Base-by-base conservation (phyloP, 2,113 vertebrate species). In the Datnioides undecimradiatus region DNA sequence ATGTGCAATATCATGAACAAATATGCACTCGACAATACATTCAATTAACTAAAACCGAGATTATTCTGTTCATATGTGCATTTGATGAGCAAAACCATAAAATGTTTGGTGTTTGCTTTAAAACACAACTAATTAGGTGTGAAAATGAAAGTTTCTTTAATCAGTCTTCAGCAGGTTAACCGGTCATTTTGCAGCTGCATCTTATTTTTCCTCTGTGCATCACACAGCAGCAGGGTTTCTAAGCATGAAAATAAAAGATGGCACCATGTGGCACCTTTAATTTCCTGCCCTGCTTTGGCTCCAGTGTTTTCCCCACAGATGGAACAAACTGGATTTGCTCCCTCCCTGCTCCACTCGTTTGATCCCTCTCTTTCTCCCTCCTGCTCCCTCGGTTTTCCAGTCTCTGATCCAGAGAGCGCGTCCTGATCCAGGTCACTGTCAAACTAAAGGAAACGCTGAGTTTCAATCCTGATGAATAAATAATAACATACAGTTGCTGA, bases 401-500 rank as follows among this genome's bases (percentile, higher is more conserved):
- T 72, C 19, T 80, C 51, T 45, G 79, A 71, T 70, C 74, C 82
- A 54, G 25, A 76, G 78, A 52, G 51, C 29, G 51, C 29, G 29
- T 55, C 46, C 69, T 85, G 41, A 49, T 0, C 3, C 75, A 49
- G 29, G 41, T 23, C 6, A 8, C 72, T 80, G 54, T 33, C 16
- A 38, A 66, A 58, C 63, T 82, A 70, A 77, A 84, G 79, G 72
- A 86, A 80, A 84, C 77, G 31, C 27, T 4, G 8, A 16, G 17
- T 49, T 13, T 7, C 58, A 13, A 5, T 36, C 51, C 49, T 29
- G 17, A 21, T 38, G 7, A 29, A 27, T 3, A 14, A 27, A 6
- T 1, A 29, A 63, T 54, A 33, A 45, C 14, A 33, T 19, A 13
- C 21, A 31, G 11, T 16, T 4, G 17, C 31, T 45, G 33, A 19